These are phyloP conservation scores for Sciurus niger DNA, from an alignment of 2,113 vertebrate genomes.

Conservation along the genomic window DNA sequence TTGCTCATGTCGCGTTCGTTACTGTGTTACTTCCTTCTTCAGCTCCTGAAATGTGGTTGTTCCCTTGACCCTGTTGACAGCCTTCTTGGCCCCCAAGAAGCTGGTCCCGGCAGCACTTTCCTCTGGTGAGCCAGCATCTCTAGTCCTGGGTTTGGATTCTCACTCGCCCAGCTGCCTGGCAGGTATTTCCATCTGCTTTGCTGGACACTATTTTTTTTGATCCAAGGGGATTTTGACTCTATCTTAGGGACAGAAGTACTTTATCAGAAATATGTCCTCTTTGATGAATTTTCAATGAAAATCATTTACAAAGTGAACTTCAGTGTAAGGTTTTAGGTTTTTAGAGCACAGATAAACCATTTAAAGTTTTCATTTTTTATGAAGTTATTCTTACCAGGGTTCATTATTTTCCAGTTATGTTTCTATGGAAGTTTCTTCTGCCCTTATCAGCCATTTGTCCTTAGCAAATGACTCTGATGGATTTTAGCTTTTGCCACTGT, in stretches of 20 bases:
- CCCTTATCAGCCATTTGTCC: background rate
- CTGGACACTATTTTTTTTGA: background rate
- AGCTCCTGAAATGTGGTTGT: background rate
- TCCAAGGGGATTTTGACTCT: background rate
- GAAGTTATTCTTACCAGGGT: background rate
- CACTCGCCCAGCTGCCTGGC: background rate
- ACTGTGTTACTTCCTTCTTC: background rate
- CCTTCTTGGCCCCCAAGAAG: background rate
- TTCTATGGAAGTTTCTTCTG: background rate
- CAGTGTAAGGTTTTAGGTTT: background rate
- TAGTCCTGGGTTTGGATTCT: background rate
- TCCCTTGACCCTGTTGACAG: no score
- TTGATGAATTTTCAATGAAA: background rate
- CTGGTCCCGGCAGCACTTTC: no score
- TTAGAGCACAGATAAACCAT: background rate
- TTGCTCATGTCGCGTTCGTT: background rate
- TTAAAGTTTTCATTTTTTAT: background rate
- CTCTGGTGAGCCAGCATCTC: accelerated
- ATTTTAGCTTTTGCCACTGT: background rate
- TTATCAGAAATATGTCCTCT: background rate
- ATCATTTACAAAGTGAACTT: background rate
- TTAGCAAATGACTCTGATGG: background rate
- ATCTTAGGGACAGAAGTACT: background rate
- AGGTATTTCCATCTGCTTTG: background rate
- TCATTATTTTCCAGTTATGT: background rate